Conservation (phyloP, 2,888 invertebrate species). For the Lymantria monacha region DNA sequence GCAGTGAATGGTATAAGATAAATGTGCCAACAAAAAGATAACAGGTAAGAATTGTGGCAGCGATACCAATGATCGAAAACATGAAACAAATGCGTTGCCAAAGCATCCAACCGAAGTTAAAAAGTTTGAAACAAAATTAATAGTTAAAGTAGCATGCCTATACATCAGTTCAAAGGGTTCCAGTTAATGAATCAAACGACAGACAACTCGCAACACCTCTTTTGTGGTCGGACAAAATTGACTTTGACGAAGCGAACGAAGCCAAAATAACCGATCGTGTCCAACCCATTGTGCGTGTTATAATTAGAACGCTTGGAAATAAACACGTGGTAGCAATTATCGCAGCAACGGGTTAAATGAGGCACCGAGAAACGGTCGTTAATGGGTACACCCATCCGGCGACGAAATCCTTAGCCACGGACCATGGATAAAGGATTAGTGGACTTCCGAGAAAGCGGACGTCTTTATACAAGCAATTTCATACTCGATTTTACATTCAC, state of each 20-base stretch:
- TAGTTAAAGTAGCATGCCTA: slow-evolving; percentile 53
- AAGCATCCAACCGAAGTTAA: slow-evolving; percentile 38
- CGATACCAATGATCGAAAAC: slow-evolving; percentile 47
- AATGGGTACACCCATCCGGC: slow-evolving; percentile 77
- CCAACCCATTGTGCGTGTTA: slow-evolving; percentile 79
- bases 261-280: slow-evolving; percentile 78
- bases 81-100: slow-evolving; percentile 33
- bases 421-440: slow-evolving; percentile 56
- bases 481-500: slow-evolving; percentile 42
- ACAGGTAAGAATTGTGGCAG: slow-evolving; percentile 35
- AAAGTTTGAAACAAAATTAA: slow-evolving; percentile 55
- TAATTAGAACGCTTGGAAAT: slow-evolving; percentile 78
- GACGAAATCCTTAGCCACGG: slow-evolving; percentile 50
- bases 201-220: slow-evolving; percentile 75
- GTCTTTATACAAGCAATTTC: slow-evolving; percentile 47
- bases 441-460: slow-evolving; percentile 58
- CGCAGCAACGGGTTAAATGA: slow-evolving; percentile 80
- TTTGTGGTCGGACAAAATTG: slow-evolving; percentile 72
- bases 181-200: slow-evolving; percentile 78
- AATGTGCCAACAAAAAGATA: slow-evolving; percentile 38
- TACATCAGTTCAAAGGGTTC: slow-evolving; percentile 75
- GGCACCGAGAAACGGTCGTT: slow-evolving; percentile 75
- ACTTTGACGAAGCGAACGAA: slow-evolving; percentile 73
- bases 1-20: slow-evolving; percentile 41
- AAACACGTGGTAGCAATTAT: slow-evolving; percentile 82